Evolutionary conservation across 2,113 vertebrate genomes (phyloP).

Genomic region (Thinocorus orbignyianus): DNA sequence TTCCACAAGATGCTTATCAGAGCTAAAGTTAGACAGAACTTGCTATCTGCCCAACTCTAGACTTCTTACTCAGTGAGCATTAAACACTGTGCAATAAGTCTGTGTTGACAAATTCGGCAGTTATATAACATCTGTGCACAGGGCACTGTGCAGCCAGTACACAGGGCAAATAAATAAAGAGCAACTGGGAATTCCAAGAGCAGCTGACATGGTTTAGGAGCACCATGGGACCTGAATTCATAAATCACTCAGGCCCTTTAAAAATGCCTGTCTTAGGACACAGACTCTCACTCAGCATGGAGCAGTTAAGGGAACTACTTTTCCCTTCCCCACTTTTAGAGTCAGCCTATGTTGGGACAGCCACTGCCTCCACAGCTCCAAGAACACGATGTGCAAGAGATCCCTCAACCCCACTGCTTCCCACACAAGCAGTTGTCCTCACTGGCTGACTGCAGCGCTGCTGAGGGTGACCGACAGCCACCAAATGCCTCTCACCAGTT

Average conservation of each 20-base stretch:
- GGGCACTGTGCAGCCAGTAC: background rate
- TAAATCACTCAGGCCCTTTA: background rate
- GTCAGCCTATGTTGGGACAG: accelerated
- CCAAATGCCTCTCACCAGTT: background rate
- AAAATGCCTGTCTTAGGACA: background rate
- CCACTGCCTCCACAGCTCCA: background rate
- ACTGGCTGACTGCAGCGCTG: background rate
- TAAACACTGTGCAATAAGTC: background rate
- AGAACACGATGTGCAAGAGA: background rate
- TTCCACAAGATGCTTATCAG: constrained; percentile 20
- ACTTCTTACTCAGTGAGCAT: background rate
- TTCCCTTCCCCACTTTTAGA: background rate
- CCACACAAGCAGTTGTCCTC: accelerated
- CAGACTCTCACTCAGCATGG: background rate
- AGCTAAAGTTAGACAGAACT: constrained; percentile 17
- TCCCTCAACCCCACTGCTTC: background rate
- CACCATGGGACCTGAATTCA: background rate
- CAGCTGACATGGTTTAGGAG: background rate
- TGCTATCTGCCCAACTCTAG: background rate
- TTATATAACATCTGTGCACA: background rate
- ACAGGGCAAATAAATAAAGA: constrained; percentile 31
- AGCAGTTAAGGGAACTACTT: background rate
- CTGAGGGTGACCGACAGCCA: background rate
- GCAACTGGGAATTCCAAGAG: background rate
- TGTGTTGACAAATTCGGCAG: background rate